These are phyloP conservation scores for Sceloporus undulatus DNA, from an alignment of 2,113 vertebrate genomes.

Conservation along the genomic window DNA sequence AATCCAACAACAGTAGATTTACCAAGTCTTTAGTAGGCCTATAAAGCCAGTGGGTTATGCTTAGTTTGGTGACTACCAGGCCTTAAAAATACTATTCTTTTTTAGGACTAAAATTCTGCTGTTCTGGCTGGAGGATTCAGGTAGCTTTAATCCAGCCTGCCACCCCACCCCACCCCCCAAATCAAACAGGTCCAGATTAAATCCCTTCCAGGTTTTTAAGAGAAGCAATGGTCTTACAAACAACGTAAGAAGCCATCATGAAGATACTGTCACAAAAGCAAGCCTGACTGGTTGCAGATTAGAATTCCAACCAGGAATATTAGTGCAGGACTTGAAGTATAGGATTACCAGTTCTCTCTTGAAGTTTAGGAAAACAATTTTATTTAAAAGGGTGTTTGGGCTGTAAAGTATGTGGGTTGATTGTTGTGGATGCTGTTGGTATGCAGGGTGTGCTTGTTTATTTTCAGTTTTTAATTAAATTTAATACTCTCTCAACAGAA, in stretches of 20 bases:
- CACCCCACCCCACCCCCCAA: no score
- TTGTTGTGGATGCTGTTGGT: not conserved
- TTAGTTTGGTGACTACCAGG: no score
- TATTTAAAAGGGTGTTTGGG: not conserved
- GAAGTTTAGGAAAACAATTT: not conserved
- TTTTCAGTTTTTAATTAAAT: not conserved
- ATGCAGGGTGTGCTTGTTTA: not conserved
- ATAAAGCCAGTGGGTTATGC: no score
- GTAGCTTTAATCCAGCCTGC: no score
- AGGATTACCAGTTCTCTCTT: no score
- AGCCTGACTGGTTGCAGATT: not conserved
- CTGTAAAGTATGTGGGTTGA: not conserved
- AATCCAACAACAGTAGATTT: not conserved
- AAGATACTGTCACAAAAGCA: not conserved
- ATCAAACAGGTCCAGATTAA: no score
- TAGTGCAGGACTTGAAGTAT: no score
- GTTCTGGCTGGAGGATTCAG: no score
- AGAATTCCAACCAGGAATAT: not conserved
- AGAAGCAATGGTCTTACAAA: not conserved
- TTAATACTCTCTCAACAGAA: not conserved
- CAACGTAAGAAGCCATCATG: not conserved
- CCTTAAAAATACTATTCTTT: no score
- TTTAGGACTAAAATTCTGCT: no score
- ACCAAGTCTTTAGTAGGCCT: not conserved
- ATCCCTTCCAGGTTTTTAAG: no score